These are phyloP conservation scores for Branchellion lobata DNA, from an alignment of 2,888 invertebrate genomes.

Conservation along the genomic window DNA sequence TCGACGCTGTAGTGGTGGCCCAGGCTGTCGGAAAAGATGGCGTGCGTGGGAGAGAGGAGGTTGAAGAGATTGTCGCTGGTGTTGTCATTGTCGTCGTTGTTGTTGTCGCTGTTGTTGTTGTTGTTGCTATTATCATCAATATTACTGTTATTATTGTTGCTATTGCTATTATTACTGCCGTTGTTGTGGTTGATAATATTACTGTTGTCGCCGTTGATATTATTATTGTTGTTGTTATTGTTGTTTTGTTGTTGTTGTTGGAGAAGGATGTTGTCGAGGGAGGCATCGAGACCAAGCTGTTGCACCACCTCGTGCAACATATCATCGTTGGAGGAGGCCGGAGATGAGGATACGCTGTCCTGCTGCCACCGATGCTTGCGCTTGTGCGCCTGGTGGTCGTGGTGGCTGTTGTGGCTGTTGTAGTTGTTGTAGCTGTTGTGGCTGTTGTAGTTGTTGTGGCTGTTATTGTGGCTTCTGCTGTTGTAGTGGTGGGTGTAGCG, in stretches of 20 bases:
- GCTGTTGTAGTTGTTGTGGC: background rate
- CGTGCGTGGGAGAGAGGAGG: background rate
- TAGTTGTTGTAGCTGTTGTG: background rate
- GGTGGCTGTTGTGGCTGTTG: background rate
- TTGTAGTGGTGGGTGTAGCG: background rate
- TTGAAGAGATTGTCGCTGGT: slow-evolving; percentile 5
- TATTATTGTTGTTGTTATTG: background rate
- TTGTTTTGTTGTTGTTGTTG: no score
- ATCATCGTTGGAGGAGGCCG: background rate
- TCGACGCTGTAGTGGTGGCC: background rate
- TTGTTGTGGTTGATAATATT: background rate
- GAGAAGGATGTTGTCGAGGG: background rate
- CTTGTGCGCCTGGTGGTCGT: no score
- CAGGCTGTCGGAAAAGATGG: background rate
- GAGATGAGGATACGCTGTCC: background rate
- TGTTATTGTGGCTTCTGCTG: background rate
- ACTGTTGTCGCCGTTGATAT: background rate
- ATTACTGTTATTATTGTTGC: no score
- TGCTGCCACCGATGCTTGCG: slow-evolving; percentile 3
- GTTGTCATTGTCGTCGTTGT: background rate
- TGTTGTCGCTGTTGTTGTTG: background rate
- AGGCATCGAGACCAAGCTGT: background rate
- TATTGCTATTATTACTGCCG: background rate
- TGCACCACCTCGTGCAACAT: background rate
- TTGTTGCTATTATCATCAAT: no score